These are phyloP conservation scores for Serripes groenlandicus DNA, from an alignment of 2,888 invertebrate species.

Conservation along the genomic window DNA sequence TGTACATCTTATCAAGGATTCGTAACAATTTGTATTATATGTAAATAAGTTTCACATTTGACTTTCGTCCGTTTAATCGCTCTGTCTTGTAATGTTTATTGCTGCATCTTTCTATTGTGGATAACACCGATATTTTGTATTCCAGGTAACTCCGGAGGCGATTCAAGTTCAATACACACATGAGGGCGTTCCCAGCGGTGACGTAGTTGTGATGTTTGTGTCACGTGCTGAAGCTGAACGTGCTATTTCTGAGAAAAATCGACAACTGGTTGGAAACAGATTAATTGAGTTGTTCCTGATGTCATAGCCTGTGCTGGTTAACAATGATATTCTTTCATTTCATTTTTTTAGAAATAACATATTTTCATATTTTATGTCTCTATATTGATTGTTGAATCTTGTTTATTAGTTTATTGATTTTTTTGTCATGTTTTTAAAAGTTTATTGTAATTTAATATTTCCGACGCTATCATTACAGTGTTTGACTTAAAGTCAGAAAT, in stretches of 20 bases:
- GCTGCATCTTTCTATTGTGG: no score
- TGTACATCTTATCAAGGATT: no score
- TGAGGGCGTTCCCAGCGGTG: conserved; percentile 87
- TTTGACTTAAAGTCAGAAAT: no score
- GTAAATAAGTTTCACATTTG: no score
- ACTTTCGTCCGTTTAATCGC: no score
- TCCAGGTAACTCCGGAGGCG: conserved; percentile 87
- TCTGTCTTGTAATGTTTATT: no score
- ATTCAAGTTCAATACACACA: conserved; percentile 86
- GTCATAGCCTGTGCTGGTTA: conserved; percentile 40
- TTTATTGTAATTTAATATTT: no score
- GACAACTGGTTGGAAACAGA: conserved; percentile 86
- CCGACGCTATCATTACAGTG: no score
- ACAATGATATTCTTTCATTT: conserved; percentile 2
- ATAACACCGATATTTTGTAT: no score
- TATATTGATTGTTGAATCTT: conserved; percentile 5
- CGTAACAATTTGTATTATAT: no score
- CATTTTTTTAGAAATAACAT: not conserved
- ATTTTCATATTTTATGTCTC: conserved; percentile 25
- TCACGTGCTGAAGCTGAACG: conserved; percentile 87
- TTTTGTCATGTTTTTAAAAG: no score
- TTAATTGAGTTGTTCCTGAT: conserved; percentile 87
- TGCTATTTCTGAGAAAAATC: conserved; percentile 86
- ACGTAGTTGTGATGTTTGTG: conserved; percentile 87
- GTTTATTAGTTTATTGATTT: conserved; percentile 19